Percentiles rank a stretch among this genome's conserved stretches.
These are phyloP conservation scores for Psammodynastes pulverulentus DNA, from an alignment of 2,113 vertebrate species.

Conservation along the genomic window DNA sequence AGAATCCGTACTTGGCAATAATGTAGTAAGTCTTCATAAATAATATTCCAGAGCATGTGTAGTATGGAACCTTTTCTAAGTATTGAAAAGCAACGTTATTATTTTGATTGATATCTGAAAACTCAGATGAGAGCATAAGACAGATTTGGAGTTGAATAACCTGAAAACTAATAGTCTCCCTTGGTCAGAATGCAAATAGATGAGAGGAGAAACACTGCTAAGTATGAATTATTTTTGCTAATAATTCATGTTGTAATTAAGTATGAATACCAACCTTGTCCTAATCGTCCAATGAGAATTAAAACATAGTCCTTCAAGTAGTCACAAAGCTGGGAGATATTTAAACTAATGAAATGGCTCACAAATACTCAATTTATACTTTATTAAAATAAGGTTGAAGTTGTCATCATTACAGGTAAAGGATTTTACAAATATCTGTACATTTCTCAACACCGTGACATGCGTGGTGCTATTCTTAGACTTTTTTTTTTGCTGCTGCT, in stretches of 20 bases:
- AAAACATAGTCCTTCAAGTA: not conserved
- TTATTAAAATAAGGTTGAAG: not conserved
- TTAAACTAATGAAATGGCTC: not conserved
- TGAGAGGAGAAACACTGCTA: not conserved
- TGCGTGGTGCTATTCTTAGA: not conserved
- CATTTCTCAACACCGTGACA: conserved; percentile 50
- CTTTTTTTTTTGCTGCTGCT: conserved; percentile 27
- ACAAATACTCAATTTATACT: conserved; percentile 23
- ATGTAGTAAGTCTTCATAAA: not conserved
- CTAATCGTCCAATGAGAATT: not conserved
- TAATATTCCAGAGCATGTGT: not conserved
- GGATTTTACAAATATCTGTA: conserved; percentile 11
- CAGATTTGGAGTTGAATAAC: not conserved
- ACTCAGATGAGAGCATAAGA: not conserved
- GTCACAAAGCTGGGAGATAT: not conserved
- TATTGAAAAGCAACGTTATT: not conserved
- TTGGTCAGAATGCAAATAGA: rapidly evolving
- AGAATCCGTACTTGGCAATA: not conserved
- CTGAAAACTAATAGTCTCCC: not conserved
- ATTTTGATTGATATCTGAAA: not conserved
- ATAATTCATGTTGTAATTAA: not conserved
- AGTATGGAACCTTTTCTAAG: not conserved
- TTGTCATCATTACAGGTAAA: not conserved
- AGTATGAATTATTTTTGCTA: not conserved
- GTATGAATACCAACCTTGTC: not conserved